Base-by-base conservation (phyloP, 1,140 invertebrate species). In the Sycophaga agraensis region DNA sequence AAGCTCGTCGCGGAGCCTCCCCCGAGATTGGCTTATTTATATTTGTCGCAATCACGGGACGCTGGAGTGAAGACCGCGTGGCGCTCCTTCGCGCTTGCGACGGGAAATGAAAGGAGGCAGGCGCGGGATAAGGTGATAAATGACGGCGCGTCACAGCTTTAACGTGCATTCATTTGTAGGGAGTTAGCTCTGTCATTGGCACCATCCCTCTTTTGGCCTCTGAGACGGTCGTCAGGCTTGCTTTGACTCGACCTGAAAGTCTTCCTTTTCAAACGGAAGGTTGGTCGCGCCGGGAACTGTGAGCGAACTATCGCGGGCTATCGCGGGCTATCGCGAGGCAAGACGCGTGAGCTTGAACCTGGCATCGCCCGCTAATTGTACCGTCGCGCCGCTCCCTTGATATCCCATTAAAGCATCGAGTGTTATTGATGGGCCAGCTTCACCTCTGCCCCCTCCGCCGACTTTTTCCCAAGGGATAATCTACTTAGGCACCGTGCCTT, bases 11-110 rank as follows among this genome's bases (percentile, higher is more conserved):
- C n/a, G 46, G 26, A 12, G n/a, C n/a, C n/a, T n/a, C n/a, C n/a
- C n/a, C n/a, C n/a, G n/a, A n/a, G 48, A 73, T 75, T 70, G 70
- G 57, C 68, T 75, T 75, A 76, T 76, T 76, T 76, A 76, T 74
- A 74, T 76, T 74, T 76, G 68, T 70, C 66, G 65, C 68, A 65
- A 76, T 75, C 70, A 71, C 55, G 40, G 46, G 56, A 31, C 59
- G 21, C 39, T n/a, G n/a, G n/a, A n/a, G 24, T 56, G 64, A 63
- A 28, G 34, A 40, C n/a, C n/a, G 28, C 11, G 21, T 17, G 21
- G 37, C 50, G 35, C 14, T 7, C 6, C 14, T 14, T 21, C 26
- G 35, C 14, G 14, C 6, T 6, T 14, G 12, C 26, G 17, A 19
- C 24, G 34, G 51, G 35, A 61, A 61, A 49, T 55, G 51, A 54